A percentile compares a stretch with the other conserved stretches of the same genome.
phyloP scores from a whole-genome alignment of 2,888 invertebrate genomes.

The Lochmaea capreae region DNA sequence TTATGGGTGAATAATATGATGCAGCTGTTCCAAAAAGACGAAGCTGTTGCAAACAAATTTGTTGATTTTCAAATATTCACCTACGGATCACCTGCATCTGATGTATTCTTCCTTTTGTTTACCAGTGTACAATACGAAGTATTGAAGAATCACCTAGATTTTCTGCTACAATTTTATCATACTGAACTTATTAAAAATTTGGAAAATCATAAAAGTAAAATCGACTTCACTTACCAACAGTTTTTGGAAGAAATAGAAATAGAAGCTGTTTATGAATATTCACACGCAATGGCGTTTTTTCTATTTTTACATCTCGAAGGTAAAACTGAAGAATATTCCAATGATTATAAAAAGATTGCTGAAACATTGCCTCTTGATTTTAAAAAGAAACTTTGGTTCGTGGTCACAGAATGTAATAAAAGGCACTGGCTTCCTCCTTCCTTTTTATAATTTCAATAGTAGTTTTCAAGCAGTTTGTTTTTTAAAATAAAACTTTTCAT shows the following conservation, averaged over 20 bases:
- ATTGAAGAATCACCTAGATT: conserved; percentile 32
- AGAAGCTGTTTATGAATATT: conserved; percentile 16
- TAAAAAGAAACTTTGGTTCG: conserved; percentile 9
- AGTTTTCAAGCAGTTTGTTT: no score
- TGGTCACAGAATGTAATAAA: conserved; percentile 15
- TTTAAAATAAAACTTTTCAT: no score
- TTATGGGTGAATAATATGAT: conserved; percentile 72
- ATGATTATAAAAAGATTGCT: neutral
- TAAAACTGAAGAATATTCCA: neutral
- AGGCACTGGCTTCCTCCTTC: conserved; percentile 11
- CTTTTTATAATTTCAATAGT: no score
- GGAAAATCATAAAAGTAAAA: conserved; percentile 5
- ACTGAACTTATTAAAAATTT: conserved; percentile 11
- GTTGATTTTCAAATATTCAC: conserved; percentile 54
- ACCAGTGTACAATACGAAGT: conserved; percentile 47
- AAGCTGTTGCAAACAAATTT: conserved; percentile 46
- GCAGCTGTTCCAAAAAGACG: conserved; percentile 61
- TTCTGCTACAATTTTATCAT: conserved; percentile 41
- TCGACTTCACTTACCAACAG: conserved; percentile 15
- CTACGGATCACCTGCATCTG: conserved; percentile 49
- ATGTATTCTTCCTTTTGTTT: conserved; percentile 54
- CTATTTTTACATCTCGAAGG: neutral
- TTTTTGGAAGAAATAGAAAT: conserved; percentile 22
- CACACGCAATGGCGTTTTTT: neutral
- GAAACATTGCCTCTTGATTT: neutral